These are phyloP conservation scores for Drosophila borborema DNA, from an alignment of 2,888 invertebrate species.

Conservation along the genomic window DNA sequence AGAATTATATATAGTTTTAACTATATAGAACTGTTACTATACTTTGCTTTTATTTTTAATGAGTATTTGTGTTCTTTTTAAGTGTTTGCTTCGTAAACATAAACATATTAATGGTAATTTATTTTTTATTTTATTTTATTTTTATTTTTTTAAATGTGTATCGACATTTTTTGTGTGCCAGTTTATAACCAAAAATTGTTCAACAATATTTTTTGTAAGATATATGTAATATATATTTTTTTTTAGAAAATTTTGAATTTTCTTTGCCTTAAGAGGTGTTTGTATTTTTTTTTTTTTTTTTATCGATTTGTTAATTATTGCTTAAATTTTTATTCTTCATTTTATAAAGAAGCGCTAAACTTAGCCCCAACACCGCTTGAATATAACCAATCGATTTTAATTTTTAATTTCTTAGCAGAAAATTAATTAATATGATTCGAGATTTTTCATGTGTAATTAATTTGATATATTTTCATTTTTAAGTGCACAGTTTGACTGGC, in stretches of 20 bases:
- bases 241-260: slow-evolving; percentile 72
- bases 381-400: slow-evolving; percentile 64
- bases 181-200: slow-evolving; percentile 70
- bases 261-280: slow-evolving; percentile 41
- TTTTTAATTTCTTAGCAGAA: slow-evolving; percentile 38
- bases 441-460: slow-evolving; percentile 48
- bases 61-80: slow-evolving; percentile 75
- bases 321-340: slow-evolving; percentile 66
- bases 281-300: slow-evolving; percentile 20
- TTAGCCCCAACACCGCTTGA: slow-evolving; percentile 75
- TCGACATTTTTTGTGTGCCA: slow-evolving; percentile 51
- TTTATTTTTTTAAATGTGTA: slow-evolving; percentile 28
- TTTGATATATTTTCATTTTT: slow-evolving; percentile 22
- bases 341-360: slow-evolving; percentile 73
- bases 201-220: slow-evolving; percentile 59
- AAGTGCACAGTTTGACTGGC: slow-evolving; percentile 70
- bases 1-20: slow-evolving; percentile 37
- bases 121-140: slow-evolving; percentile 26
- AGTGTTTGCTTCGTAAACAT: slow-evolving; percentile 57
- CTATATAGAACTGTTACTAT: slow-evolving; percentile 41
- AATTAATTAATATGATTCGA: slow-evolving; percentile 66
- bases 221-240: slow-evolving; percentile 9
- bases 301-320: slow-evolving; percentile 36
- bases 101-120: slow-evolving; percentile 17
- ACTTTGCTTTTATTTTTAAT: slow-evolving; percentile 55